phyloP scores from a whole-genome alignment of 1,140 invertebrate genomes.

The Aphelenchoides besseyi region DNA sequence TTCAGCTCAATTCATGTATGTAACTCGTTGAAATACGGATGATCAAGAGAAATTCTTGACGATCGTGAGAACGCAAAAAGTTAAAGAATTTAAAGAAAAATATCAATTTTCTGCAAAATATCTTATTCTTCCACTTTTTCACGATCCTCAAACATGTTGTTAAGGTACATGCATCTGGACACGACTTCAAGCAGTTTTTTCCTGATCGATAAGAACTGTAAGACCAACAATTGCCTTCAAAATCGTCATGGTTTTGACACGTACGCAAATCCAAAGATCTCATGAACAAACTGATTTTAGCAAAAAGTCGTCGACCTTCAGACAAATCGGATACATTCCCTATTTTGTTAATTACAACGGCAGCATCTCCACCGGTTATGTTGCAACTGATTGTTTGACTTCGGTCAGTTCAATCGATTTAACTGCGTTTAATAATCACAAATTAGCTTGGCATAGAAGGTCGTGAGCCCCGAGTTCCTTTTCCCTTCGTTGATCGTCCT shows the following conservation, averaged over 20 bases:
- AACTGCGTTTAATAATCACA: too few species aligned
- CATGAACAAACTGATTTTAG: neutral
- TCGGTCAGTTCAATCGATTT: neutral
- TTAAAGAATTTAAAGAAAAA: too few species aligned
- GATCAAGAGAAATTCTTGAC: too few species aligned
- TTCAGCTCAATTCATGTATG: conserved; percentile 6
- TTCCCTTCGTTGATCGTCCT: neutral
- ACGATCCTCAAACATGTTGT: too few species aligned
- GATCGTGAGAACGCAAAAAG: too few species aligned
- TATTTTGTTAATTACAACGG: conserved; percentile 1
- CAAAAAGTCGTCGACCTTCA: neutral
- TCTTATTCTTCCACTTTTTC: too few species aligned
- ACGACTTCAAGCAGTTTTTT: neutral
- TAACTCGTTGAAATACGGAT: too few species aligned
- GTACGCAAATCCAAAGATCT: neutral
- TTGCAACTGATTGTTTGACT: conserved; percentile 1
- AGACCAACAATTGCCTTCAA: neutral
- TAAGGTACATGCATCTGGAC: conserved; percentile 18
- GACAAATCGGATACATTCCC: neutral
- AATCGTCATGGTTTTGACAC: neutral
- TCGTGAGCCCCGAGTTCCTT: neutral
- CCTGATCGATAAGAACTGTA: neutral
- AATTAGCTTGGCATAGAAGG: too few species aligned
- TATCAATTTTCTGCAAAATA: too few species aligned
- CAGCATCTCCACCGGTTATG: neutral